Base-by-base conservation (phyloP, 2,113 vertebrate genomes). In the Carassius gibelio region DNA sequence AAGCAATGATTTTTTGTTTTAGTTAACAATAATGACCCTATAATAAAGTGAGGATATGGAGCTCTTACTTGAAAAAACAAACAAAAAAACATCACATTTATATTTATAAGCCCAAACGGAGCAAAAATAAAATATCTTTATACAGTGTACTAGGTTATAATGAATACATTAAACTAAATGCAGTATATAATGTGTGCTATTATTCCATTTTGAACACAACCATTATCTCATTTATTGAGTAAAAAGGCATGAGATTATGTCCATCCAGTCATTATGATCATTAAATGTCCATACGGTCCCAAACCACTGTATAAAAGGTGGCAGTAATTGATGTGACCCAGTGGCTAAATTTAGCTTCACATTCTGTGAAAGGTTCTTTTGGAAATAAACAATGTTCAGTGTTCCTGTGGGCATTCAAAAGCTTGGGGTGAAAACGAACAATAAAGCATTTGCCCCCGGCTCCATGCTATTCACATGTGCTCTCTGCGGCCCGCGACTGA, bases 381-480 rank as follows among this genome's bases (percentile, higher is more conserved):
- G 66, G 64, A 83, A 45, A 78, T 66, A 81, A 85, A 83, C 75
- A 87, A 79, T 83, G 57, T 74, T 64, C 75, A 62, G 52, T 42
- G 13, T 71, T 61, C 61, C 75, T 69, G 17, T 59, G 84, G 61
- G 64, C 50, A 61, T 80, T 85, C 15, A 34, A 23, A 79, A 15
- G 72, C 34, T 26, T 3, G 1, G 13, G 69, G 8, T 8, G 26
- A 36, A 57, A 13, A n/a, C 19, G 45, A 45, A 82, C 88, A 83
- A 84, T 87, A 52, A 57, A 36, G 45, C 45, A n/a, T 42, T 42
- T 42, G 36, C 74, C 89, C 90, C 90, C 87, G 72, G 74, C 52
- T 17, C 87, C 30, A 30, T 89, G 86, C 88, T 85, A 88, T 90
- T 90, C 89, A 87, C 45, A 21, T 0, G 30, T 21, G 77, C 23